These are phyloP conservation scores for Bos indicus DNA, from an alignment of 2,113 vertebrate genomes.

Conservation along the genomic window DNA sequence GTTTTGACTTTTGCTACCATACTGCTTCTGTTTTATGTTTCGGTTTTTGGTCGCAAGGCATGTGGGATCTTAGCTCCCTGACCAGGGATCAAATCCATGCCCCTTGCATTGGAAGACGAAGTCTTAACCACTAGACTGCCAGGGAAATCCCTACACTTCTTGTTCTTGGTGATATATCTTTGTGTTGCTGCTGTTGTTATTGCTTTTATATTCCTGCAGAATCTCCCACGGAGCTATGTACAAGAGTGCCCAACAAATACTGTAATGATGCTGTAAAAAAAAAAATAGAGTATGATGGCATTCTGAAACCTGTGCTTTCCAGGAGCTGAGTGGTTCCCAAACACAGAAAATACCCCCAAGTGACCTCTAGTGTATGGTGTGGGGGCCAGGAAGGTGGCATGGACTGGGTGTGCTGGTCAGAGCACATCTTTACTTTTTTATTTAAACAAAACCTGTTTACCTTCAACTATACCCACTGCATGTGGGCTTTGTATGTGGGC, in stretches of 20 bases:
- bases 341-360: not conserved
- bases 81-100: not conserved
- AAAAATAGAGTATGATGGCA: not conserved
- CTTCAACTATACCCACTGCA: not conserved
- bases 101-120: not conserved
- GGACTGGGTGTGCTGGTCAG: not conserved
- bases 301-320: constrained; percentile 9
- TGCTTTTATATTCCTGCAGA: not conserved
- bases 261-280: not conserved
- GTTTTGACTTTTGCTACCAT: not conserved
- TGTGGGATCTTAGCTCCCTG: not conserved
- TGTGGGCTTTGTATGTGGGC: not conserved
- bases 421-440: not conserved
- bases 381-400: not conserved
- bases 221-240: not conserved
- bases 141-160: not conserved
- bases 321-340: not conserved
- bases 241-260: not conserved
- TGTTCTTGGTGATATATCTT: not conserved
- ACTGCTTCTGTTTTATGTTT: not conserved
- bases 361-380: not conserved
- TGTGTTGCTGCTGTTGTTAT: not conserved
- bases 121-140: not conserved
- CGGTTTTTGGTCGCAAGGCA: not conserved
- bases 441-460: not conserved